Base-by-base conservation (phyloP, 2,113 vertebrate genomes). In the Caranx ignobilis region DNA sequence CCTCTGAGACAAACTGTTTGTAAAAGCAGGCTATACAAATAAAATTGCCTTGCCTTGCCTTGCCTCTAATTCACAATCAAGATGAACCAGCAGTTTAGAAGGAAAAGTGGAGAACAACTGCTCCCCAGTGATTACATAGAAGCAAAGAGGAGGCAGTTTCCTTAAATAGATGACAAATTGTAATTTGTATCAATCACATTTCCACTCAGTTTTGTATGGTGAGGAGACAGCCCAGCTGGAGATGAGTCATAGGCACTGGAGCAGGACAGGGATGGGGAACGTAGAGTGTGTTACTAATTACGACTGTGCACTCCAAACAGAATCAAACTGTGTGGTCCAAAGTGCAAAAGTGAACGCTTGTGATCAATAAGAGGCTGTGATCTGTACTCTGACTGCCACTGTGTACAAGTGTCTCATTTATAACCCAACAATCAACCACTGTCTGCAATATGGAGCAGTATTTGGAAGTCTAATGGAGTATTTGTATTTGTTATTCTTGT, bases 141-240 rank as follows among this genome's bases (percentile, higher is more conserved):
- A 59, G 60, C 59, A 19, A 9, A 35, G 56, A 35, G 78, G 50
- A 34, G n/a, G 52, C 66, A 15, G 37, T 60, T 69, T 71, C 65
- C n/a, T 7, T 45, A 72, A 75, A 81, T 56, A 60, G 48, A 71
- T 57, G 75, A 68, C 61, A 71, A 57, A 60, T 64, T 82, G 62
- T 75, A 72, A 76, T 75, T 61, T 80, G 67, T 70, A 69, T 81
- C 69, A 77, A 62, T 55, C 67, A 48, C 3, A 39, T 52, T 73
- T 77, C 26, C 59, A 48, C 48, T 56, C n/a, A 11, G 41, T 79
- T 75, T 64, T 72, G 64, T 70, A 21, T 80, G 45, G 5, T 37
- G 71, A 43, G 6, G 2, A 59, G 47, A 32, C 11, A 2, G 11
- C 52, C 19, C 43, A 9, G 48, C 15, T 39, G 13, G 15, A 35